phyloP scores from a whole-genome alignment of 2,113 vertebrate species.

The Microtus ochrogaster region DNA sequence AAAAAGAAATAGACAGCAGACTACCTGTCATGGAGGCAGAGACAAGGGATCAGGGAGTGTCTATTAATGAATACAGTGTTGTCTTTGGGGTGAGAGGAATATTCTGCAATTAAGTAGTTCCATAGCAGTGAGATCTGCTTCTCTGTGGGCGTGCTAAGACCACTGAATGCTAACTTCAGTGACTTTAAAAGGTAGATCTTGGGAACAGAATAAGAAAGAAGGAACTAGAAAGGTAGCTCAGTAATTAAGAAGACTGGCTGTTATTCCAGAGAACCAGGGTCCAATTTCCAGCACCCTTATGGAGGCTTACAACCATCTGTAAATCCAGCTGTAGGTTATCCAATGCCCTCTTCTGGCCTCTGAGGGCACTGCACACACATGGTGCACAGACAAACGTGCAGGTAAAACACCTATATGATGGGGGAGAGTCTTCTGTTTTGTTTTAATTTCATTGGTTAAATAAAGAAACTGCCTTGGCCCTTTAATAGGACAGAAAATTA shows the following conservation, averaged over 20 bases:
- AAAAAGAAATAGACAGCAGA: conserved; percentile 7
- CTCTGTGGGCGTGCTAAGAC: conserved; percentile 13
- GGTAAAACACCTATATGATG: neutral
- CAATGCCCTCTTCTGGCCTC: neutral
- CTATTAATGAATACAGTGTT: neutral
- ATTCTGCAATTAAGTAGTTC: neutral
- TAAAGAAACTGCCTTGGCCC: no score
- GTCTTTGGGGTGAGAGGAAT: neutral
- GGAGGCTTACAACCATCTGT: no score
- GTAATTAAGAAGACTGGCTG: neutral
- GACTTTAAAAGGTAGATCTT: neutral
- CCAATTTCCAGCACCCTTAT: neutral
- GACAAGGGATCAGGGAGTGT: neutral
- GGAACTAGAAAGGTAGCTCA: neutral
- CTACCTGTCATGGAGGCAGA: neutral
- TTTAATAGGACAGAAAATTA: no score
- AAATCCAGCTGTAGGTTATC: neutral
- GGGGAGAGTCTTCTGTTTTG: no score
- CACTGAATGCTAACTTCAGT: neutral
- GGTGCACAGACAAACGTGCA: neutral
- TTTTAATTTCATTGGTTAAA: no score
- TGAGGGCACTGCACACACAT: neutral
- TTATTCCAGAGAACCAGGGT: neutral
- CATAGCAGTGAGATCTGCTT: neutral
- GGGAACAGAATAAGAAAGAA: neutral